Percentiles rank a stretch among this genome's conserved stretches.
These are phyloP conservation scores for Volucella bombylans DNA, from an alignment of 2,888 invertebrate genomes.

Conservation along the genomic window DNA sequence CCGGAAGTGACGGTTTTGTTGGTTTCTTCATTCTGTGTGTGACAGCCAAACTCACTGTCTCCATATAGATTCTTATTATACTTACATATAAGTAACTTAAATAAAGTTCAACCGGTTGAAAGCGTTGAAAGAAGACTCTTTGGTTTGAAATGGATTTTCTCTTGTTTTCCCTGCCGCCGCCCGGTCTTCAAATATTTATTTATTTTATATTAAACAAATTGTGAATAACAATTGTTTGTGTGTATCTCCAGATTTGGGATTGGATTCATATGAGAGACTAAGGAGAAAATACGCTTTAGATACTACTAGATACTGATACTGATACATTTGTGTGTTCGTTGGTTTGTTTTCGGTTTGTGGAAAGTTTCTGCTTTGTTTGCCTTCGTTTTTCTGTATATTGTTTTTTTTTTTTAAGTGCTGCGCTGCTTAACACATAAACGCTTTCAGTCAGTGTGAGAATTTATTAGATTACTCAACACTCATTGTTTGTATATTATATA, in stretches of 20 bases:
- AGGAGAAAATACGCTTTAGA: slow-evolving; percentile 48
- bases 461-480: slow-evolving; percentile 72
- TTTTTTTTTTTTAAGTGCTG: slow-evolving; percentile 51
- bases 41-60: slow-evolving; percentile 65
- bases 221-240: slow-evolving; percentile 61
- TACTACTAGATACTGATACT: slow-evolving; percentile 2
- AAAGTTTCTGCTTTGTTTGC: slow-evolving; percentile 69
- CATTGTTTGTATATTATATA: slow-evolving; percentile 70
- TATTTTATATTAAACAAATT: slow-evolving; percentile 64
- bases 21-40: slow-evolving; percentile 69
- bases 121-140: slow-evolving; percentile 8
- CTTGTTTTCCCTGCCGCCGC: slow-evolving; percentile 16
- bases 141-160: slow-evolving; percentile 47
- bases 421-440: slow-evolving; percentile 64
- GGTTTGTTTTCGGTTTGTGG: slow-evolving; percentile 43
- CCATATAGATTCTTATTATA: slow-evolving; percentile 23
- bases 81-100: background rate
- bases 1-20: slow-evolving; percentile 82
- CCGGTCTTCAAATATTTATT: slow-evolving; percentile 58
- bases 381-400: slow-evolving; percentile 25
- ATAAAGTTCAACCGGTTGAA: slow-evolving; percentile 71
- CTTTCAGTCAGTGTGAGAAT: slow-evolving; percentile 68
- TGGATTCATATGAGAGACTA: slow-evolving; percentile 39
- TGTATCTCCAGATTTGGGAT: slow-evolving; percentile 55
- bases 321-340: slow-evolving; percentile 54